Evolutionary conservation across 1,140 invertebrate genomes (phyloP), one percentile per base, ranked within the genome.

Genomic region (Drosophila takahashii): DNA sequence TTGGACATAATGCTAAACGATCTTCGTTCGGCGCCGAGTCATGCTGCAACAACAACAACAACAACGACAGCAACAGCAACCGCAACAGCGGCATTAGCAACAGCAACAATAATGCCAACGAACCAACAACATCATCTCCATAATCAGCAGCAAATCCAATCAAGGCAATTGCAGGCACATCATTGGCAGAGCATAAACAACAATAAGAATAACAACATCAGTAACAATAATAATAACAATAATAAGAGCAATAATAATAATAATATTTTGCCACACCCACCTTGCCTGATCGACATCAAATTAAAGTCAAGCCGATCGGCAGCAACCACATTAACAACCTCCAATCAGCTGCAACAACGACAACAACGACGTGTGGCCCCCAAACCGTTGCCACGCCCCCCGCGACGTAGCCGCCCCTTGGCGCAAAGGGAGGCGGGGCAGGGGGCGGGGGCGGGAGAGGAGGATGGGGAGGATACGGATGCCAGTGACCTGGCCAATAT

Each of bases 1-100:
- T 85, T 95, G 90, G 94, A 95, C 92, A 93, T 94, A 61, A 94
- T 95, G 92, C 92, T 95, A 42, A 94, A 93, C 79, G 94, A 95
- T 84, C 90, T 95, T 39, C 93, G 94, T 57, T 91, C 93, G 54
- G 87, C 92, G 48, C 93, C 93, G 22, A 89, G 65, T 71, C 79
- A 89, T 65, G 52, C 51, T 9, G 45, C 65, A 57, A 39, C 70
- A 51, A 67, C 92, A 37, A 9, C 45, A 22, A 8, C 48, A 47
- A 37, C 39, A 13, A 0, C 62, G 36, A 15, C 45, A 27, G 18
- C 41, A 59, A 7, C 57, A 56, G 37, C 50, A 44, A 42, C 41
- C 8, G 37, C 51, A 51, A 22, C 59, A 60, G 11, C 66, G 64
- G 32, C 52, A 41, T 15, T 60, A 53, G 26, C 76, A 64, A 16